These are phyloP conservation scores for Parascotia fuliginaria DNA, from an alignment of 2,888 invertebrate genomes.

Conservation along the genomic window DNA sequence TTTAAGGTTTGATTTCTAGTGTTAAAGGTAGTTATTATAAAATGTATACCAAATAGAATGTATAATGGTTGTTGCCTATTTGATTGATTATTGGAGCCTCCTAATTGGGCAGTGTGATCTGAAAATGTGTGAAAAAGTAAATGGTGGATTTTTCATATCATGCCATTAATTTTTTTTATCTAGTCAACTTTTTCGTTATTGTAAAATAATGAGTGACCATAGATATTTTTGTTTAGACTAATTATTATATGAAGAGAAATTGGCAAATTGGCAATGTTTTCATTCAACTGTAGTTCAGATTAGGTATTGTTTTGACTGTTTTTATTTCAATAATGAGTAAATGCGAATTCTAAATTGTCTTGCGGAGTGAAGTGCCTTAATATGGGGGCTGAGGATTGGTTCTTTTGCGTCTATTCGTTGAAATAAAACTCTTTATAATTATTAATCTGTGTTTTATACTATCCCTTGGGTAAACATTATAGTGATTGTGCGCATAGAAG, in stretches of 20 bases:
- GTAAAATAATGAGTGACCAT: too few species aligned
- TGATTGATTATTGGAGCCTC: conserved; percentile 10
- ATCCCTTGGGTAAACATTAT: background rate
- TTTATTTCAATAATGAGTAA: background rate
- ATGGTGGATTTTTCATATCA: too few species aligned
- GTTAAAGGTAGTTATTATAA: conserved; percentile 26
- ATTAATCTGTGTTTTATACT: background rate
- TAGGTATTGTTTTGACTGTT: background rate
- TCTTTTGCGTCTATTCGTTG: conserved; percentile 36
- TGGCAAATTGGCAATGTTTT: conserved; percentile 1
- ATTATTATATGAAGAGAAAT: background rate
- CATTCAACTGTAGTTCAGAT: too few species aligned
- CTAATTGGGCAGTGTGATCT: conserved; percentile 7
- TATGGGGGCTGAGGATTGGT: conserved; percentile 38
- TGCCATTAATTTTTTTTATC: too few species aligned
- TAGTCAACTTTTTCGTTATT: too few species aligned
- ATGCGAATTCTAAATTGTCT: conserved; percentile 9
- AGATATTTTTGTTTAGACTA: background rate
- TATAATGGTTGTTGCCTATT: conserved; percentile 14
- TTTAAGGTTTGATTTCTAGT: conserved; percentile 30
- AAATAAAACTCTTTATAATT: conserved; percentile 31
- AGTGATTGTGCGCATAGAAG: too few species aligned
- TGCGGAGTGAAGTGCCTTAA: conserved; percentile 56
- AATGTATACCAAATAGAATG: conserved; percentile 35
- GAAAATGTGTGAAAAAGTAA: background rate